Base-by-base conservation (phyloP, 2,113 vertebrate genomes). In the Fulmarus glacialis region DNA sequence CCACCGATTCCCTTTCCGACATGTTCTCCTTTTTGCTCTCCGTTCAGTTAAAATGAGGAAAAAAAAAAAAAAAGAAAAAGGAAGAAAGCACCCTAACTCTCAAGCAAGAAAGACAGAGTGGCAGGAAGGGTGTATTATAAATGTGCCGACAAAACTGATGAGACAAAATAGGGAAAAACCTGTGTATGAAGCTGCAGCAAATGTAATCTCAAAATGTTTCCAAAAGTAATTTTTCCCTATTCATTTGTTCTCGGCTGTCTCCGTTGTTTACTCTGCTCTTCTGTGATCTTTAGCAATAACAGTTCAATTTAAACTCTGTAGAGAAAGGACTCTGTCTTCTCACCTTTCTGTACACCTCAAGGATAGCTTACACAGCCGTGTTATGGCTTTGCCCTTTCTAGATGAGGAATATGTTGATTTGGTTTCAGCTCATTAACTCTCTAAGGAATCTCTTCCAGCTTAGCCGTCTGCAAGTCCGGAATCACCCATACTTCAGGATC, bases 361-460 rank as follows among this genome's bases (percentile, higher is more conserved):
- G 89, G 83, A 91, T 87, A 89, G 42, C 59, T 96, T 84, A 91
- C 87, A 85, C 6, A 67, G 74, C 36, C 7, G 0, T 56, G 52
- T 95, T 94, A 91, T 3, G 34, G 43, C 45, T 93, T 91, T 94
- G 78, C 79, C 91, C 91, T 90, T 95, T 95, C 74, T 92, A n/a
- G 42, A 63, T 81, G 75, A 93, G 27, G 55, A 87, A 93, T 96
- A 82, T 58, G 94, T 94, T 96, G 84, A 93, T 95, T 89, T 86
- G 78, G 89, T 81, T 93, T 95, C 91, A 93, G 89, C 63, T 91
- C 89, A 89, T 96, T 91, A 94, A 82, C 26, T 86, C 62, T 70
- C 62, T 63, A 77, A 74, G 89, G 82, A 90, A 90, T 90, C 59
- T 87, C 53, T 89, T 78, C 32, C 50, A 81, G 58, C 26, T 79